Evolutionary conservation across 2,888 invertebrate species (phyloP).

Genomic region (Loripinus fragilis): DNA sequence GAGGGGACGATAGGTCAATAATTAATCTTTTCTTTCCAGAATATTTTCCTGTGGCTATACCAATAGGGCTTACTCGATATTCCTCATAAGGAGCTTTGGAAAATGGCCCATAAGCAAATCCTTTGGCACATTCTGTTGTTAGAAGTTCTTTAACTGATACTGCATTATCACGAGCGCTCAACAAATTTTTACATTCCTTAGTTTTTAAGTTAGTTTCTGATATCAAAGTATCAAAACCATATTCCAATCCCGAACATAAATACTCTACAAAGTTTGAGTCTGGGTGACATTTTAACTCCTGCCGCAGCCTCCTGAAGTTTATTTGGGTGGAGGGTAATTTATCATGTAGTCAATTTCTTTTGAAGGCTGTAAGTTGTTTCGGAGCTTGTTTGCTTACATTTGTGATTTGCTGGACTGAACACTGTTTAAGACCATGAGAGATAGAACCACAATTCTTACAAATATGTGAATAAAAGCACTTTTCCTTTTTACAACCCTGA

Average conservation of each 20-base stretch:
- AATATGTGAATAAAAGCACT: too few species aligned
- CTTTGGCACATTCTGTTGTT: conserved; percentile 38
- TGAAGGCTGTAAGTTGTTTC: not conserved
- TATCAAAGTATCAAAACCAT: conserved; percentile 2
- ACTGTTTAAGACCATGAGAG: not conserved
- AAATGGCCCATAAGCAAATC: conserved; percentile 48
- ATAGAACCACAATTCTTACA: conserved; percentile 7
- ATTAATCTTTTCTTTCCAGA: conserved; percentile 50
- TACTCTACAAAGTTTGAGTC: conserved; percentile 5
- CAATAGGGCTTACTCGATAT: conserved; percentile 50
- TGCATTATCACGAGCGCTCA: too few species aligned
- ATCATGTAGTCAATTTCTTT: conserved; percentile 4
- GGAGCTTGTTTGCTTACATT: not conserved
- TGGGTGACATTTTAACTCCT: not conserved
- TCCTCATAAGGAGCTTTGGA: conserved; percentile 25
- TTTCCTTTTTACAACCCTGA: too few species aligned
- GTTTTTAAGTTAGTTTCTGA: conserved; percentile 7
- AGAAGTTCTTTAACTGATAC: conserved; percentile 33
- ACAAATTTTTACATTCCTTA: conserved; percentile 32
- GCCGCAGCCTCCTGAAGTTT: not conserved
- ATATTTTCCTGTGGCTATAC: conserved; percentile 50
- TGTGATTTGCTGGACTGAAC: not conserved
- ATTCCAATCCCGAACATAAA: not conserved
- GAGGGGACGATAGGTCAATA: conserved; percentile 55
- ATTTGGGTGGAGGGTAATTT: not conserved